These are phyloP conservation scores for Sthenelais limicola DNA, from an alignment of 2,888 invertebrate genomes.

Conservation along the genomic window DNA sequence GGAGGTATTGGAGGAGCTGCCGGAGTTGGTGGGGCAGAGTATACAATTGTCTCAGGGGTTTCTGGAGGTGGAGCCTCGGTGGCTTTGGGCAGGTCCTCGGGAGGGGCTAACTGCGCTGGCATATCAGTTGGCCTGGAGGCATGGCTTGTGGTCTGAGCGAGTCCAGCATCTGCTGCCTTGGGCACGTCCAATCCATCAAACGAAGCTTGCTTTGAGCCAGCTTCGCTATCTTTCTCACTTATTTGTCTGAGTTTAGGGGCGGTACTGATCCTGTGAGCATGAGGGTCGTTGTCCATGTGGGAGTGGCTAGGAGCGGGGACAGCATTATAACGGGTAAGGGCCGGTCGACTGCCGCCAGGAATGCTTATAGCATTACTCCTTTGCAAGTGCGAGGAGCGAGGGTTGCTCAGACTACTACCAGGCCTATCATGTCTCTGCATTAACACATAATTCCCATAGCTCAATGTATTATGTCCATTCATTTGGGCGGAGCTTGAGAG, in stretches of 20 bases:
- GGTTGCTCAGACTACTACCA: too few species aligned
- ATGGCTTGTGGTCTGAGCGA: background rate
- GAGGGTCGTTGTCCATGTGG: too few species aligned
- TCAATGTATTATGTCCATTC: background rate
- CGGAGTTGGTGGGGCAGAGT: slow-evolving; percentile 44
- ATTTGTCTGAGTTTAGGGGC: slow-evolving; percentile 17
- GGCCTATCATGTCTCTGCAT: background rate
- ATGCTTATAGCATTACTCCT: too few species aligned
- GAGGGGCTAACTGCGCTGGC: background rate
- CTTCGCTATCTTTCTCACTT: slow-evolving; percentile 19
- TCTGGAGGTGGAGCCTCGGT: background rate
- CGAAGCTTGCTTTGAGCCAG: background rate
- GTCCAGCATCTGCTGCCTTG: background rate
- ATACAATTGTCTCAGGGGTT: background rate
- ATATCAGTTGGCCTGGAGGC: too few species aligned
- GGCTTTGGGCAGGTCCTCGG: slow-evolving; percentile 7
- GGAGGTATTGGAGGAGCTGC: slow-evolving; percentile 47
- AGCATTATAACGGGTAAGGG: too few species aligned
- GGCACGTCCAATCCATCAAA: slow-evolving; percentile 1
- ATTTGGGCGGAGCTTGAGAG: too few species aligned
- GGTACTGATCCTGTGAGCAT: slow-evolving; percentile 24
- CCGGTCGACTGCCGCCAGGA: too few species aligned
- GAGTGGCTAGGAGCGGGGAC: too few species aligned
- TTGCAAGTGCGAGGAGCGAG: too few species aligned
- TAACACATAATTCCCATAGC: background rate